phyloP scores from a whole-genome alignment of 2,888 invertebrate genomes.

The Dioctria linearis region DNA sequence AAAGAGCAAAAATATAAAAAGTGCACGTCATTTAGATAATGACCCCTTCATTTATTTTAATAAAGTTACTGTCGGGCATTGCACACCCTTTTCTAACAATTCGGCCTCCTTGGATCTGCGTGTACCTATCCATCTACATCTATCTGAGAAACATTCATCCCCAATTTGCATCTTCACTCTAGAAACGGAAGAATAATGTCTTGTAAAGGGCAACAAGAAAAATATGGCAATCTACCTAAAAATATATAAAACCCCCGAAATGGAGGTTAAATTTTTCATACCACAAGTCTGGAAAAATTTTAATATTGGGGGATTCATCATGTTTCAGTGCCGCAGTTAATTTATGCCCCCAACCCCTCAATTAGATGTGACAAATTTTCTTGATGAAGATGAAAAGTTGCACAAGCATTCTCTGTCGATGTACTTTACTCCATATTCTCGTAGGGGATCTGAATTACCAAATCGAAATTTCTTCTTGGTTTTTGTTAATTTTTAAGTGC shows the following conservation, averaged over 20 bases:
- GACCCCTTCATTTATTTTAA: conserved; percentile 59
- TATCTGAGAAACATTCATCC: conserved; percentile 49
- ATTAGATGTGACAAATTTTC: conserved; percentile 58
- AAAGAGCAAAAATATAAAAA: conserved; percentile 22
- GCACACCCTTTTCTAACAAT: conserved; percentile 31
- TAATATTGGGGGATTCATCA: conserved; percentile 56
- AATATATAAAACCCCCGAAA: conserved; percentile 20
- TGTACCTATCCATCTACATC: conserved; percentile 2
- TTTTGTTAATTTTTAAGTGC: background rate
- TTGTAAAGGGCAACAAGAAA: conserved; percentile 24
- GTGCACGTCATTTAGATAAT: conserved; percentile 54
- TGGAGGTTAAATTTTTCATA: conserved; percentile 55
- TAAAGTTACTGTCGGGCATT: conserved; percentile 55
- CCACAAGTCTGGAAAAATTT: conserved; percentile 50
- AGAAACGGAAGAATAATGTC: conserved; percentile 26
- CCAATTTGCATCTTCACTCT: conserved; percentile 57
- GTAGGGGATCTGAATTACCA: conserved; percentile 1
- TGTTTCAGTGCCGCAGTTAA: conserved; percentile 56
- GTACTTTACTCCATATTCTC: background rate
- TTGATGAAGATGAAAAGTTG: conserved; percentile 56
- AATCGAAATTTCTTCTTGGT: conserved; percentile 30
- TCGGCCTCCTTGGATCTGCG: conserved; percentile 14
- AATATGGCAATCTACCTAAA: conserved; percentile 39
- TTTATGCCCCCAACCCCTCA: conserved; percentile 57
- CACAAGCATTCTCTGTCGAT: conserved; percentile 37